phyloP scores from a whole-genome alignment of 2,113 vertebrate genomes.

The Clarias macrocephalus region DNA sequence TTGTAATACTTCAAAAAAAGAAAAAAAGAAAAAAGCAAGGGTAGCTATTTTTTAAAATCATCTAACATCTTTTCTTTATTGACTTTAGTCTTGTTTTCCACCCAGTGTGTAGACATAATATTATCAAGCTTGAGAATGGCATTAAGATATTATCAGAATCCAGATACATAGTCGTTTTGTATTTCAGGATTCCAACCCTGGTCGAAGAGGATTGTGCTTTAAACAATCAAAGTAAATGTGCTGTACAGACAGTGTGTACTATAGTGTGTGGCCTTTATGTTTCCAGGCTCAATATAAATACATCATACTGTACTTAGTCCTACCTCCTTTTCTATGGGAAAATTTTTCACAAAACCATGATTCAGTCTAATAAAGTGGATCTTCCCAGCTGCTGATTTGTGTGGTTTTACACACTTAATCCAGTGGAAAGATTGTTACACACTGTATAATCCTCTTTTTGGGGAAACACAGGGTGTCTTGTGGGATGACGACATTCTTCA shows the following conservation, averaged over 20 bases:
- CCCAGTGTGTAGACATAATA: neutral
- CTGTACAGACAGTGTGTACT: neutral
- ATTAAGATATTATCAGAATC: neutral
- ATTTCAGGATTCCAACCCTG: neutral
- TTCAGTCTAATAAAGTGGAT: slow-evolving; percentile 14
- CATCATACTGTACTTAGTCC: neutral
- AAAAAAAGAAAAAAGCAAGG: neutral
- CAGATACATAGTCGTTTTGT: neutral
- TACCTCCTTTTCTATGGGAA: slow-evolving; percentile 13
- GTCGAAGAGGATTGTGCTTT: neutral
- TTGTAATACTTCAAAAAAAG: neutral
- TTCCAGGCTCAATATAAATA: neutral
- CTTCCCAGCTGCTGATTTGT: slow-evolving; percentile 26
- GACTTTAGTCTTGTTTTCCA: neutral
- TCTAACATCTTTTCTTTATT: neutral
- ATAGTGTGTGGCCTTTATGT: neutral
- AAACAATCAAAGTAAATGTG: neutral
- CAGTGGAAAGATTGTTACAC: slow-evolving; percentile 28
- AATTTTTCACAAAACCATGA: slow-evolving; percentile 10
- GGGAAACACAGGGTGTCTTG: slow-evolving; percentile 22
- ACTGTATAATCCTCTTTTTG: neutral
- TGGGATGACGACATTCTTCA: slow-evolving; percentile 31
- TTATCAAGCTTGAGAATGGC: neutral
- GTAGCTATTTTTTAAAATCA: neutral
- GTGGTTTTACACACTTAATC: slow-evolving; percentile 17